Evolutionary conservation across 2,888 invertebrate genomes (phyloP).

Genomic region (Agapostemon virescens): DNA sequence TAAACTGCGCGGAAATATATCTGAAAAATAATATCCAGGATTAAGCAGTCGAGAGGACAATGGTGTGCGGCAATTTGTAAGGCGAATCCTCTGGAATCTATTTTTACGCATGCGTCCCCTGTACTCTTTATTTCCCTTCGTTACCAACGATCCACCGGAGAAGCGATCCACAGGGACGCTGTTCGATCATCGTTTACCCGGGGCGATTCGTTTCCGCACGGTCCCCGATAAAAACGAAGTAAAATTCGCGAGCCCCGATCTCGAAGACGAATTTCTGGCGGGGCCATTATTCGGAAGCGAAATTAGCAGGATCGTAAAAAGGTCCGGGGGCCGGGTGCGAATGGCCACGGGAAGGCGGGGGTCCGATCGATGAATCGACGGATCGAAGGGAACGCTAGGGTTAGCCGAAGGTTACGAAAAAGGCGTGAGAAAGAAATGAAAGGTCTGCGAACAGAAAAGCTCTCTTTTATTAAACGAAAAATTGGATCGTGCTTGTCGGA

Average conservation of each 20-base stretch:
- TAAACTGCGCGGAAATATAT: neutral
- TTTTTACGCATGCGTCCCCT: neutral
- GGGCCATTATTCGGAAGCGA: constrained; percentile 4
- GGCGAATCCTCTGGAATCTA: neutral
- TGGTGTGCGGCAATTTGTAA: neutral
- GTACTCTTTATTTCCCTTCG: neutral
- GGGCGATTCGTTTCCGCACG: neutral
- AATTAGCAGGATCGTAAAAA: constrained; percentile 17
- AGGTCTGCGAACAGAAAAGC: constrained; percentile 64
- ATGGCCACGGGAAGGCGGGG: neutral
- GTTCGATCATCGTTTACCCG: neutral
- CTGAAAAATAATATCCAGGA: neutral
- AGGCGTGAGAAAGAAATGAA: constrained; percentile 53
- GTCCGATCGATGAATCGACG: constrained; percentile 44
- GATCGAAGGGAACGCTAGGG: constrained; percentile 43
- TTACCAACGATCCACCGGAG: neutral
- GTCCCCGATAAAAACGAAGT: neutral
- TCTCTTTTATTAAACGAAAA: constrained; percentile 80
- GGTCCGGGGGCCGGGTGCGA: neutral
- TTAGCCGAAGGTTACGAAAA: constrained; percentile 48
- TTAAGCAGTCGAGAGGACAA: neutral
- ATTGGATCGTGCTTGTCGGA: constrained; percentile 79
- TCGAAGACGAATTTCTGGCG: neutral
- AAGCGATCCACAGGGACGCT: neutral
- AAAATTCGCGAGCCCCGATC: neutral